Evolutionary conservation across 2,888 invertebrate genomes (phyloP).

Genomic region (Yponomeuta malinellus): DNA sequence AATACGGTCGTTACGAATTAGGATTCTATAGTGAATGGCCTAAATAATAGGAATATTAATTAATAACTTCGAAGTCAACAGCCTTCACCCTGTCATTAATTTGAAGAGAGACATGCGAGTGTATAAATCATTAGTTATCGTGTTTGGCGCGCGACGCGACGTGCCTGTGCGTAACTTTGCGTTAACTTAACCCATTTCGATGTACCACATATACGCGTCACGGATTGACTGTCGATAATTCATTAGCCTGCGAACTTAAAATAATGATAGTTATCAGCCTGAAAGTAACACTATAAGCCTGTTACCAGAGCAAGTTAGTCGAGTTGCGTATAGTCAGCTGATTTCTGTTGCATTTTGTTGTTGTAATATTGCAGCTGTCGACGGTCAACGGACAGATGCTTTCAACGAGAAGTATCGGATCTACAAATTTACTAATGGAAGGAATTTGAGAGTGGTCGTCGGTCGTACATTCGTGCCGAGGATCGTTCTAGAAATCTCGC

Average conservation of each 20-base stretch:
- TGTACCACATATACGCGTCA: constrained; percentile 2
- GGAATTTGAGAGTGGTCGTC: no score
- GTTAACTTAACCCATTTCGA: not conserved
- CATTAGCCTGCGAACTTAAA: not conserved
- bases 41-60: constrained; percentile 71
- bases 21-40: constrained; percentile 24
- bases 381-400: no score
- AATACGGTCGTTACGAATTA: no score
- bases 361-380: no score
- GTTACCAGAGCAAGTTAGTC: not conserved
- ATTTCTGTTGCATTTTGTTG: no score
- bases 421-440: no score
- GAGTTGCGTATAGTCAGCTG: not conserved
- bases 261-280: not conserved
- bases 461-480: no score
- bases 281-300: not conserved
- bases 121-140: constrained; percentile 73
- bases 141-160: constrained; percentile 43
- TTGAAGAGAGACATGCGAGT: constrained; percentile 62
- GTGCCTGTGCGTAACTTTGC: constrained; percentile 44
- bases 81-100: constrained; percentile 70
- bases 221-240: constrained; percentile 5
- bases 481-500: no score
- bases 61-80: constrained; percentile 73
- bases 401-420: no score